phyloP scores from a whole-genome alignment of 2,797 vertebrate genomes.

The Ctenosaura bakeri region DNA sequence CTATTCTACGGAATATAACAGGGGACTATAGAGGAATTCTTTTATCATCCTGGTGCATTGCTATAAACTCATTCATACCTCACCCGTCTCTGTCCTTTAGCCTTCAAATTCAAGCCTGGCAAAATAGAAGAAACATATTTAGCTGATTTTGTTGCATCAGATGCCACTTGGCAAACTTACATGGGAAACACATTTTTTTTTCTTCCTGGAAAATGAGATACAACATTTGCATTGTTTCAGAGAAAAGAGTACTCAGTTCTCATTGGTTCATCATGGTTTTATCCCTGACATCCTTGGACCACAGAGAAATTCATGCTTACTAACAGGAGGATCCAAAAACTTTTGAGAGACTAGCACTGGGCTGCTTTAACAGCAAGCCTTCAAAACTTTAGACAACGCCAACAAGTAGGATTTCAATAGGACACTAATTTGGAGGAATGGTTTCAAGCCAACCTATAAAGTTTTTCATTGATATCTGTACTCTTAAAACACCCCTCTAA shows the following conservation, averaged over 20 bases:
- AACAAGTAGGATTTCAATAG: conserved; percentile 55
- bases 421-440: conserved; percentile 27
- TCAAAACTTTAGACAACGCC: conserved; percentile 57
- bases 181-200: background rate
- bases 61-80: background rate
- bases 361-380: conserved; percentile 62
- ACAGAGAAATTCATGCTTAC: background rate
- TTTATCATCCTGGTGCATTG: background rate
- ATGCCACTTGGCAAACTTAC: background rate
- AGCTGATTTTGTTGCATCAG: background rate
- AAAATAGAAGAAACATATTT: background rate
- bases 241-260: background rate
- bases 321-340: background rate
- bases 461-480: conserved; percentile 27
- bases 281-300: background rate
- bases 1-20: background rate
- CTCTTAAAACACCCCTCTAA: conserved; percentile 20
- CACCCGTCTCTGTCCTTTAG: background rate
- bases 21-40: background rate
- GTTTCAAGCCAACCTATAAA: conserved; percentile 34
- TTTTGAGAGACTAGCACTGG: background rate
- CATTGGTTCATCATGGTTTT: background rate
- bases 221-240: background rate
- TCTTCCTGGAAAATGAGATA: background rate
- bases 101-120: background rate